Percentiles rank a stretch among this genome's conserved stretches.
Conservation (phyloP, 2,113 vertebrate genomes). For the Plecturocebus donacophilus region DNA sequence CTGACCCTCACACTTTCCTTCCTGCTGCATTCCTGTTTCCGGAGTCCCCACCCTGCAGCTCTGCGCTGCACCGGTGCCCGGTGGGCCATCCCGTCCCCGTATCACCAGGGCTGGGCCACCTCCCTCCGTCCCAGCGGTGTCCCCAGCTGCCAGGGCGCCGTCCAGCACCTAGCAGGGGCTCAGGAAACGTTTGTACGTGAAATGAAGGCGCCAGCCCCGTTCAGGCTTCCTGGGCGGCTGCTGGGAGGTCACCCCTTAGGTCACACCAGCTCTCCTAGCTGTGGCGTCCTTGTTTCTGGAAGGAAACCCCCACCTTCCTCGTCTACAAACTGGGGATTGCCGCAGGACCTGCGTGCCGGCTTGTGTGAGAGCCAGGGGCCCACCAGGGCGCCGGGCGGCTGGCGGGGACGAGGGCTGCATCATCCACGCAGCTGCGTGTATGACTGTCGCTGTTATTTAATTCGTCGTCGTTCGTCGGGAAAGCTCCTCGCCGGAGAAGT, state of each 20-base stretch:
- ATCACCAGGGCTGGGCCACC: background rate
- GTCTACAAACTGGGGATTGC: background rate
- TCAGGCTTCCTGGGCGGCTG: background rate
- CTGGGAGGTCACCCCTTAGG: background rate
- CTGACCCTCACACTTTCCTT: background rate
- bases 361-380: background rate
- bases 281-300: background rate
- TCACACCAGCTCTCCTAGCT: background rate
- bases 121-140: background rate
- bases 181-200: too few relatives aligned
- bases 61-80: background rate
- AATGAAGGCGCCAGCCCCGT: background rate
- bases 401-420: background rate
- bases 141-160: background rate
- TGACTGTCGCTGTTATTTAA: background rate
- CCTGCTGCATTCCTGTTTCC: background rate
- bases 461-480: background rate
- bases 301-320: background rate
- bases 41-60: background rate
- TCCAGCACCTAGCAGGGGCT: background rate
- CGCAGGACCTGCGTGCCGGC: fast-evolving
- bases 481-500: background rate
- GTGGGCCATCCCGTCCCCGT: background rate
- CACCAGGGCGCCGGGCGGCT: too few relatives aligned
- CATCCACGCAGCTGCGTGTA: background rate